Evolutionary conservation across 2,797 vertebrate genomes (phyloP).

Genomic region (Semaprochilodus insignis): DNA sequence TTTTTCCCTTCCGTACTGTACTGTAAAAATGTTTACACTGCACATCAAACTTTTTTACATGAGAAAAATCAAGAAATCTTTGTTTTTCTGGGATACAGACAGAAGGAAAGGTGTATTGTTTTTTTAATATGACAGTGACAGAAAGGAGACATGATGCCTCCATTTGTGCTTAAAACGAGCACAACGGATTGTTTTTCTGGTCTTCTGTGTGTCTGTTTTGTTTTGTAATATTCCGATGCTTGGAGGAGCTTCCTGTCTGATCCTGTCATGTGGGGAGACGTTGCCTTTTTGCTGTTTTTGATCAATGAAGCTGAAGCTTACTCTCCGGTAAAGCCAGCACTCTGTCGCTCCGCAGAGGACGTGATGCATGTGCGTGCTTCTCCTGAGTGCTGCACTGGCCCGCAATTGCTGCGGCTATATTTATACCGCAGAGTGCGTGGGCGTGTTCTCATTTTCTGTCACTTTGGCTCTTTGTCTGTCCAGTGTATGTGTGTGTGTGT

Average conservation of each 20-base stretch:
- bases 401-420: conserved; percentile 51
- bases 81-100: background rate
- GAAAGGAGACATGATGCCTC: background rate
- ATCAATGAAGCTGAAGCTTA: conserved; percentile 23
- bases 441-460: conserved; percentile 52
- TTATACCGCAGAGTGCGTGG: conserved; percentile 56
- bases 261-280: background rate
- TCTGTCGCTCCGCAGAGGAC: conserved; percentile 27
- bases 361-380: conserved; percentile 21
- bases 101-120: background rate
- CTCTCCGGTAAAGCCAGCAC: conserved; percentile 26
- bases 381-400: conserved; percentile 51
- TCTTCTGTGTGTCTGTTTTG: background rate
- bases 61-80: no score
- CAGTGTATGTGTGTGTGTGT: conserved; percentile 14
- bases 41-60: no score
- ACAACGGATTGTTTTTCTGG: background rate
- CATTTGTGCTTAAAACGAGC: background rate
- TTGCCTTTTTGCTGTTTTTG: conserved; percentile 15
- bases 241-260: conserved; percentile 16
- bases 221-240: conserved; percentile 19
- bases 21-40: background rate
- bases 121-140: no score
- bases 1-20: no score
- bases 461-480: conserved; percentile 32